Base-by-base conservation (phyloP, 2,113 vertebrate genomes). In the Elephantulus edwardii region DNA sequence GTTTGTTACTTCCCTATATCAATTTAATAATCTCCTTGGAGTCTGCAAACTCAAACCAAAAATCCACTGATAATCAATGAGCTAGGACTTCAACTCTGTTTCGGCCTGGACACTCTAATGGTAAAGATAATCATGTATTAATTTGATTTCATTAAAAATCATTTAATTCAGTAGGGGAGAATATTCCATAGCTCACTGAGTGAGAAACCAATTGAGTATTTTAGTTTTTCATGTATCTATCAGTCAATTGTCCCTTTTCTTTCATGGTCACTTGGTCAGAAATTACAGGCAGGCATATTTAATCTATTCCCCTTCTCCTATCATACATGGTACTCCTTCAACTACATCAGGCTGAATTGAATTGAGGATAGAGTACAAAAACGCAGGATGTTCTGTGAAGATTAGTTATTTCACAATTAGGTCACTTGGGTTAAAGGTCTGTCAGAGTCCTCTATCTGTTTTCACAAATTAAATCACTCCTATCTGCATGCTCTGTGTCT, bases 71-170 rank as follows among this genome's bases (percentile, higher is more conserved):
- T 52, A 83, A 83, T 78, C 26, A 12, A n/a, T 40, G 0, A 64
- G 33, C 9, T 28, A 60, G 35, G 22, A 28, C 24, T 44, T 75
- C 16, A 78, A 17, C 8, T 22, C 5, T 82, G 19, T 48, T 4
- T 74, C 40, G 70, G 5, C 56, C 62, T 62, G 82, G 68, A 11
- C 28, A 71, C 3, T 8, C 10, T 77, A 48, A 56, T 71, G 5
- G 48, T 72, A 66, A 87, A 82, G 72, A 54, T 10, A 8, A 33
- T 60, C 24, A 71, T 3, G 30, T 48, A 8, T 62, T 74, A 88
- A 50, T 89, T 82, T 64, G 64, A 17, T 30, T 81, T 77, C 54
- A 62, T 86, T 84, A 72, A 90, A 79, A 89, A 42, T 74, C 16
- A 42, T 9, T 87, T 88, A 74, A 76, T 83, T 58, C 30, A 83